Evolutionary conservation across 2,797 vertebrate genomes (phyloP).

Genomic region (Adelosebastes latens): DNA sequence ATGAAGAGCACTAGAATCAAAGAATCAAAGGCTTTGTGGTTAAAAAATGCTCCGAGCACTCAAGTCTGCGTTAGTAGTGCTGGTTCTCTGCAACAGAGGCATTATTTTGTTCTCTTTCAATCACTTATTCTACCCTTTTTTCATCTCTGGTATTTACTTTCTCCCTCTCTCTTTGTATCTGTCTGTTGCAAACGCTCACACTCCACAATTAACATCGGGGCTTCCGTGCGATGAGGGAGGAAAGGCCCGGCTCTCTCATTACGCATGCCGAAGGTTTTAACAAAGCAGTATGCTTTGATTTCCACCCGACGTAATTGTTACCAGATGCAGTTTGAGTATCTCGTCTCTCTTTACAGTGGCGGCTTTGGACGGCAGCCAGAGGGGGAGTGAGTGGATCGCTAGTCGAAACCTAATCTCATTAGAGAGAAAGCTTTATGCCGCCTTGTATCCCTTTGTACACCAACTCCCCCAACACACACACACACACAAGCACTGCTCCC

Average conservation of each 20-base stretch:
- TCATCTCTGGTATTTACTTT: conserved; percentile 32
- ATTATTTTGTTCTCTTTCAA: conserved; percentile 56
- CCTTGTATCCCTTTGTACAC: conserved; percentile 77
- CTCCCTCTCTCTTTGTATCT: conserved; percentile 7
- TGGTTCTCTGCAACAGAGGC: conserved; percentile 33
- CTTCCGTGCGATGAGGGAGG: conserved; percentile 68
- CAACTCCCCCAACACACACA: conserved; percentile 45
- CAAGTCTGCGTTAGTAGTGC: conserved; percentile 27
- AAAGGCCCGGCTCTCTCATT: conserved; percentile 79
- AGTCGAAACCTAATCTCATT: conserved; percentile 86
- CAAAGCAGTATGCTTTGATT: conserved; percentile 86
- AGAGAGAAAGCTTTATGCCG: conserved; percentile 79
- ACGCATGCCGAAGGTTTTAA: conserved; percentile 82
- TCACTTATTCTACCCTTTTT: conserved; percentile 31
- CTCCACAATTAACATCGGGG: conserved; percentile 73
- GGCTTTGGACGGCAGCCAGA: conserved; percentile 81
- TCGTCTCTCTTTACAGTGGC: conserved; percentile 75
- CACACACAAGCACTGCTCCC: not conserved
- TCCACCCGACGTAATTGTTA: conserved; percentile 82
- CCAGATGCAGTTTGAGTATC: conserved; percentile 86
- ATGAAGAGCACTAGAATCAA: conserved; percentile 77
- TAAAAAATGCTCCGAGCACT: conserved; percentile 52
- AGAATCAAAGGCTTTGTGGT: conserved; percentile 62
- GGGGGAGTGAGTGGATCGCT: conserved; percentile 76
- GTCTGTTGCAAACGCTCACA: conserved; percentile 34